Evolutionary conservation across 1,140 invertebrate genomes (phyloP), one percentile per base, ranked within the genome.

Genomic region (Melanaphis sacchari): DNA sequence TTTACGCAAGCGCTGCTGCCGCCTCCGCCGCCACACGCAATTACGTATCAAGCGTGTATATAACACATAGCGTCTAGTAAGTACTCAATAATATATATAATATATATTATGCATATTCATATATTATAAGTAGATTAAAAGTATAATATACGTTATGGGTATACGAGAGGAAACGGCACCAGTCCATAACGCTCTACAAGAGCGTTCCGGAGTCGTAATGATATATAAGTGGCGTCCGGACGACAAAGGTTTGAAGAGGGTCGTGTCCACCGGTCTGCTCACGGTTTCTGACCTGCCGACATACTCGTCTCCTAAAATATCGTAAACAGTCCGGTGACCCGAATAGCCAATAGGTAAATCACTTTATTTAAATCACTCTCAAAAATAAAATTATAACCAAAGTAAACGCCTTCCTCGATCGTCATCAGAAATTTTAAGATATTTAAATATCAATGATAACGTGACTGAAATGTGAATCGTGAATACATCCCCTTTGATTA

Each of bases 181-280:
- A 15, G 59, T n/a, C 31, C 15, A 76, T 76, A 18, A n/a, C 15
- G 31, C 26, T n/a, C 11, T 59, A 31, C 54, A 26, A n/a, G 31
- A n/a, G 31, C 11, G 59, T 66, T 66, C 59, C 59, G 26, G 31
- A n/a, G n/a, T n/a, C 31, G 59, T 36, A 66, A 76, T 76, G 5
- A 18, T 76, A 76, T 76, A 76, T 18, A 76, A 76, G 31, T 66
- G 59, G 59, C 15, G 59, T 66, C 59, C 11, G 15, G 31, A 0
- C 31, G n/a, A 76, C 59, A 76, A n/a, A 76, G 59, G 59, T 76
- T 76, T 76, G 59, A 76, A 76, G 59, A 76, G 59, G 59, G 59
- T 76, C 59, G 59, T 15, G 59, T 66, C 59, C 31, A n/a, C 15
- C 0, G 31, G 8, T n/a, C 59, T 18, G 59, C 15, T 15, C 46